Evolutionary conservation across 1,140 invertebrate genomes (phyloP), one percentile per base, ranked within the genome.

Genomic region (Drosophila littoralis): DNA sequence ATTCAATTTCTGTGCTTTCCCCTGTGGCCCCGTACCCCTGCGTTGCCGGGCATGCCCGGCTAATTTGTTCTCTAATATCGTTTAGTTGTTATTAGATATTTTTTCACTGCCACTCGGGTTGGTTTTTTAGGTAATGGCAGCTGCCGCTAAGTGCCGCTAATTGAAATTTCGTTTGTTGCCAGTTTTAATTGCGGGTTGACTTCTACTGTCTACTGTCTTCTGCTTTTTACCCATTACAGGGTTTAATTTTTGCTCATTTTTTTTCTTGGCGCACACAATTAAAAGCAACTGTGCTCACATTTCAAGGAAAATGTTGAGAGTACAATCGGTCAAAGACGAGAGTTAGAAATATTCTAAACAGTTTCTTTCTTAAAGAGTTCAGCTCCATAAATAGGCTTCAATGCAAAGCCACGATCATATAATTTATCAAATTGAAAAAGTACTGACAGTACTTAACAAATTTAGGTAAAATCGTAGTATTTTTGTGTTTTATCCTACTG

Each of bases 61-160:
- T 85, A 89, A 88, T 88, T 88, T 80, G 55, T 60, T 67, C 74
- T 75, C 84, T 68, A 84, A 84, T 81, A 79, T 80, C 84, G 81
- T 63, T 89, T 84, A 90, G 81, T 81, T 89, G 84, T 78, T 90
- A 89, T 89, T 89, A 83, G 85, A 88, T 84, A 55, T 76, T 63
- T 65, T 57, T 77, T 61, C 57, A 9, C 17, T 46, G 40, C 32
- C 12, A 17, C 36, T 40, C 13, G 40, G 15, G 15, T 58, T 64
- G 40, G n/a, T 72, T 76, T 59, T 57, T 60, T 74, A 52, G 46
- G 66, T 72, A 84, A 75, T 88, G 80, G 68, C 84, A 89, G 84
- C 80, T 90, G 84, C 52, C 77, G 71, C 77, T 90, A 89, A 89
- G 84, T 89, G 85, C 70, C 77, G 77, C 84, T 89, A 89, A 89